These are phyloP conservation scores for Penaeus indicus DNA, from an alignment of 1,140 invertebrate species.

Conservation along the genomic window DNA sequence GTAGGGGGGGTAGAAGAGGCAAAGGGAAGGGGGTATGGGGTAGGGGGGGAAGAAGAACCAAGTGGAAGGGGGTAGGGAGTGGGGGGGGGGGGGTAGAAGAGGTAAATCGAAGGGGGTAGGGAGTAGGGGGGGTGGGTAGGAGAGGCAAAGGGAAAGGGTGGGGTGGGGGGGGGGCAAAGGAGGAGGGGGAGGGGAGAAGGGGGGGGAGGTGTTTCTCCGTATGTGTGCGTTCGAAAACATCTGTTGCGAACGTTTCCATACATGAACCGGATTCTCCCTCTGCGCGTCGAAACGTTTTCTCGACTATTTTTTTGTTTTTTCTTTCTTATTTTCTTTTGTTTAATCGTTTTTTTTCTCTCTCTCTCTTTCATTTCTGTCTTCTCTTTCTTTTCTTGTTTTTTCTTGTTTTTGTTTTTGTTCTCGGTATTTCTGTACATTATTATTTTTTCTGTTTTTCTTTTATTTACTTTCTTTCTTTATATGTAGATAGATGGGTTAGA, in stretches of 20 bases:
- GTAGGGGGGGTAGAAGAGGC: no score
- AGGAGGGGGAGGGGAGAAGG: no score
- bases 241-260: no score
- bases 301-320: no score
- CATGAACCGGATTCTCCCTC: no score
- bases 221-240: no score
- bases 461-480: slow-evolving; percentile 10
- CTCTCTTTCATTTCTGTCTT: slow-evolving; percentile 18
- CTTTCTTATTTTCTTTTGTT: neutral
- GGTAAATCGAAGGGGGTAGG: neutral
- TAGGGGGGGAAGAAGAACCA: neutral
- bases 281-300: no score
- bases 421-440: neutral
- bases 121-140: no score
- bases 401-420: neutral
- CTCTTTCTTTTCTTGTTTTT: slow-evolving; percentile 19
- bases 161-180: no score
- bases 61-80: neutral
- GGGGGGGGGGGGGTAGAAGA: neutral
- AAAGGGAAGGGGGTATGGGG: no score
- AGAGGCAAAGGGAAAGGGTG: no score
- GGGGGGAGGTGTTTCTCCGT: no score
- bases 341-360: neutral
- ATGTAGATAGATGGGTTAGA: neutral
- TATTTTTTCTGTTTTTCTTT: neutral